Evolutionary conservation across 1,140 invertebrate species (phyloP), one percentile per base, ranked within the genome.

Genomic region (Drosophila ironensis): DNA sequence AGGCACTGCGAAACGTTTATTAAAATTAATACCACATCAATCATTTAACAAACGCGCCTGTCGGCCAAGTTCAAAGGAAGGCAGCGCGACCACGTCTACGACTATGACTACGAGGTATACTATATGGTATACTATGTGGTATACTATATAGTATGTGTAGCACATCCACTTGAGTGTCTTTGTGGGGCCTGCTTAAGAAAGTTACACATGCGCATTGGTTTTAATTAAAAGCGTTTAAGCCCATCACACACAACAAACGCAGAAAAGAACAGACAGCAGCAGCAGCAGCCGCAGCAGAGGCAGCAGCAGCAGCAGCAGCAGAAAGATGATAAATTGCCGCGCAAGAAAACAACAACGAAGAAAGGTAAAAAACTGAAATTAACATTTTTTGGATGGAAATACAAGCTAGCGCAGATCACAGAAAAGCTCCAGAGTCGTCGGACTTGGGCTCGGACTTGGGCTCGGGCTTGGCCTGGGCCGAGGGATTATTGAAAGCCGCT

Each of bases 11-110:
- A 72, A 73, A 76, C 80, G 71, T 76, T 81, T 88, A 86, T 88
- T 86, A 88, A 88, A 88, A 86, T 88, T 81, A 88, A 88, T 88
- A 88, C 86, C 80, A 88, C 84, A 88, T 88, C 86, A 88, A 88
- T 88, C 86, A 88, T 88, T 86, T 80, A 74, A 71, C 86, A 88
- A 88, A 81, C 68, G 75, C 71, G 73, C 74, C 60, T 84, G 74
- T 88, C 84, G 84, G 84, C 72, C 72, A 88, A 88, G 84, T 88
- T 88, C 84, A 88, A 88, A 88, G 86, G 47, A 24, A 9, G 12
- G 42, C 19, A 53, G 51, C 44, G 30, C 61, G 75, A 33, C 54
- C 73, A 69, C 25, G 28, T 5, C 28, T 33, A 11, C n/a, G 69
- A 63, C 50, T 40, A 52, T 28, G 22, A 30, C 46, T 41, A 30